Conservation (phyloP, 2,113 vertebrate species). For the Daboia siamensis region DNA sequence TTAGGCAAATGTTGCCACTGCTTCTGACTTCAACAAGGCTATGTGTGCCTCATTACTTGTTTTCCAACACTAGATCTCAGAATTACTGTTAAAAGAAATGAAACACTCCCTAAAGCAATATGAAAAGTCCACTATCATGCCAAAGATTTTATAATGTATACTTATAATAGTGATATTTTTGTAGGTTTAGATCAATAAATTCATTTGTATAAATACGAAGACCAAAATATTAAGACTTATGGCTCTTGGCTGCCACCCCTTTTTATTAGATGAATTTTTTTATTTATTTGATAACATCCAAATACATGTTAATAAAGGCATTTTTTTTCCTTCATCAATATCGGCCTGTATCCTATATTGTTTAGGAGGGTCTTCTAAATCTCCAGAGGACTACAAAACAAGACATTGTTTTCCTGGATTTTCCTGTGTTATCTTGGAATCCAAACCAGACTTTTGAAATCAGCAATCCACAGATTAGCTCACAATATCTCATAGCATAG, state of each 20-base stretch:
- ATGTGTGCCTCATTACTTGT: conserved; percentile 29
- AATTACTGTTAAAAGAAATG: conserved; percentile 44
- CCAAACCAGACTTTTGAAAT: not conserved
- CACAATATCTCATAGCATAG: not conserved
- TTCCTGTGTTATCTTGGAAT: not conserved
- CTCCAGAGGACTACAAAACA: not conserved
- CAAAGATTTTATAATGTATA: not conserved
- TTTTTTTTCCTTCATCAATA: not conserved
- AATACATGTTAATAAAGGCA: not conserved
- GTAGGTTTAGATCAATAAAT: not conserved
- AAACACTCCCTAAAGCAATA: conserved; percentile 25
- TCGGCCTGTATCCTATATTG: not conserved
- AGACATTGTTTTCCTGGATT: not conserved
- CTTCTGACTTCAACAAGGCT: conserved; percentile 37
- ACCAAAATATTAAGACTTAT: not conserved
- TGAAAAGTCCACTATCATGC: conserved; percentile 19
- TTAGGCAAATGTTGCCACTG: conserved; percentile 46
- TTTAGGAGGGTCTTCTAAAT: not conserved
- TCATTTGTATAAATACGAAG: not conserved
- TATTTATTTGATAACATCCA: not conserved
- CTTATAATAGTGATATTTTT: not conserved
- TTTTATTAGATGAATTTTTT: not conserved
- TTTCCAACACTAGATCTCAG: conserved; percentile 45
- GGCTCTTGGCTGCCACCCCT: not conserved
- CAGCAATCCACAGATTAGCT: not conserved